Percentiles rank a stretch among this genome's conserved stretches.
Evolutionary conservation across 2,113 vertebrate species (phyloP).

Genomic region (Burhinus bistriatus): DNA sequence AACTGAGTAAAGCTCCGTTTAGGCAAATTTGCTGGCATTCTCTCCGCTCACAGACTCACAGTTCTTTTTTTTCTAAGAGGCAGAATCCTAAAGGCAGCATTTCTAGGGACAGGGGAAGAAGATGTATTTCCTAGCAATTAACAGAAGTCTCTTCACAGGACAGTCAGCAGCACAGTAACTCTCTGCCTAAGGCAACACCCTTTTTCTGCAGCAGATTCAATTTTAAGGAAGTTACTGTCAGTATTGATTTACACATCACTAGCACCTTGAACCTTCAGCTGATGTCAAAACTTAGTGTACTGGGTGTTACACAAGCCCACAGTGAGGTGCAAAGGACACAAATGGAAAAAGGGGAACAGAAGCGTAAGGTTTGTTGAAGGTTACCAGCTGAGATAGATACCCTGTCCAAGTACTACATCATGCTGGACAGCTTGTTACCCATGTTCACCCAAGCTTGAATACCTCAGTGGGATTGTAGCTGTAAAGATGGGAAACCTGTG

Average conservation of each 20-base stretch:
- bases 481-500: neutral
- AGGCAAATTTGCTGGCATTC: neutral
- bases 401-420: neutral
- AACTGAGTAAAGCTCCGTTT: neutral
- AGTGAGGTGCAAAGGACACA: neutral
- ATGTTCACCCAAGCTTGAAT: neutral
- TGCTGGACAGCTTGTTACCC: neutral
- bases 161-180: neutral
- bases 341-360: neutral
- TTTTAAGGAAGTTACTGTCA: neutral
- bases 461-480: neutral
- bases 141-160: neutral
- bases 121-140: neutral
- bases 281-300: neutral
- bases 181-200: neutral
- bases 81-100: neutral
- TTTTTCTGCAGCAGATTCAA: neutral
- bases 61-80: too few relatives aligned
- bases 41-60: rapidly evolving
- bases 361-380: neutral
- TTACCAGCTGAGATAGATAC: neutral
- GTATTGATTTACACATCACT: neutral
- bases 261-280: neutral
- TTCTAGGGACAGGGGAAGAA: neutral
- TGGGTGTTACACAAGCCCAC: neutral